Evolutionary conservation across 2,888 invertebrate genomes (phyloP).

Genomic region (Deilephila elpenor): DNA sequence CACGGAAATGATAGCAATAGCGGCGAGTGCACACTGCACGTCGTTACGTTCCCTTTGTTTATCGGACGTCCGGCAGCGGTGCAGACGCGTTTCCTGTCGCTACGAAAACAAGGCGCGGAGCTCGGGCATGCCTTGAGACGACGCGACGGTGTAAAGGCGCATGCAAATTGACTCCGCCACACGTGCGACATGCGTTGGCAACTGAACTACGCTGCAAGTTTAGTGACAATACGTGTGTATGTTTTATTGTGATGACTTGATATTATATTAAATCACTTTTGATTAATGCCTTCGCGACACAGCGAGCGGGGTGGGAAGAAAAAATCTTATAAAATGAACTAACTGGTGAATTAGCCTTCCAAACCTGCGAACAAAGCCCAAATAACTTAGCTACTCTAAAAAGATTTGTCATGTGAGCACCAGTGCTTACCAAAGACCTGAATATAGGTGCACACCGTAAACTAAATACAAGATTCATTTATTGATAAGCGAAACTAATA

Average conservation of each 20-base stretch:
- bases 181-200: not conserved
- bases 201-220: not conserved
- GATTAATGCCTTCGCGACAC: no score
- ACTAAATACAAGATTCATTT: no score
- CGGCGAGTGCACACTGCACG: constrained; percentile 18
- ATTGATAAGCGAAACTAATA: no score
- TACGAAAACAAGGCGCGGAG: constrained; percentile 56
- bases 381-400: no score
- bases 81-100: constrained; percentile 55
- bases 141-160: not conserved
- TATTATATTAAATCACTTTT: no score
- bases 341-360: no score
- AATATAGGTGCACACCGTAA: no score
- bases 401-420: no score
- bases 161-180: not conserved
- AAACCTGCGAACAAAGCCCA: no score
- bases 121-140: constrained; percentile 25
- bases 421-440: no score
- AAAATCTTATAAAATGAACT: no score
- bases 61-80: constrained; percentile 53
- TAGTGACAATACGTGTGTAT: not conserved
- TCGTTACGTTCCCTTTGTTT: constrained; percentile 41
- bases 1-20: constrained; percentile 19
- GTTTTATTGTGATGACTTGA: not conserved
- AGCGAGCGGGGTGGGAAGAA: no score